A percentile compares a stretch with the other conserved stretches of the same genome.
These are phyloP conservation scores for Sinohyriopsis cumingii DNA, from an alignment of 2,888 invertebrate genomes.

Conservation along the genomic window DNA sequence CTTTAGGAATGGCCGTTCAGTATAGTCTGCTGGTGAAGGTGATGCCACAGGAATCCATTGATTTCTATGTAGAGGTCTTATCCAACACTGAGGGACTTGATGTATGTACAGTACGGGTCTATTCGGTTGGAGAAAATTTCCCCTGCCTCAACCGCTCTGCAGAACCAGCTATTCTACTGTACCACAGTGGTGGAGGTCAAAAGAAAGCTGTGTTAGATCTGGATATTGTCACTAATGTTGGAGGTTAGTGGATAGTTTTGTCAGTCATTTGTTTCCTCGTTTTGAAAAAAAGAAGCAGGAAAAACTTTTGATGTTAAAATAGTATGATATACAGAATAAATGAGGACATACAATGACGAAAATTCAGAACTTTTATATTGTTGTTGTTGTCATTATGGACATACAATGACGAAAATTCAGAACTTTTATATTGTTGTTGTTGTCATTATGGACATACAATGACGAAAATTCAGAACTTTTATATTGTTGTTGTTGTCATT, in stretches of 20 bases:
- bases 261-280: background rate
- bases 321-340: too few species aligned
- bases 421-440: too few species aligned
- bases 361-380: too few species aligned
- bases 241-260: conserved; percentile 20
- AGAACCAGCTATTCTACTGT: background rate
- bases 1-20: conserved; percentile 31
- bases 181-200: conserved; percentile 14
- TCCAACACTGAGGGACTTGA: conserved; percentile 26
- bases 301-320: background rate
- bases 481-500: too few species aligned
- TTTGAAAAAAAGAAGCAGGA: background rate
- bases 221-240: conserved; percentile 40
- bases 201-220: conserved; percentile 22
- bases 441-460: too few species aligned
- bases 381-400: too few species aligned
- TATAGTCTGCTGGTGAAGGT: conserved; percentile 44
- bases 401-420: too few species aligned
- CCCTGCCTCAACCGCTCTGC: conserved; percentile 35
- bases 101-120: conserved; percentile 42
- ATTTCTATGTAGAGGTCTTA: conserved; percentile 23
- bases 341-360: too few species aligned
- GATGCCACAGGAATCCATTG: conserved; percentile 26
- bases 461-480: too few species aligned
- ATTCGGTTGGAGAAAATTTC: conserved; percentile 36